Base-by-base conservation (phyloP, 2,113 vertebrate species). In the Callionymus lyra region DNA sequence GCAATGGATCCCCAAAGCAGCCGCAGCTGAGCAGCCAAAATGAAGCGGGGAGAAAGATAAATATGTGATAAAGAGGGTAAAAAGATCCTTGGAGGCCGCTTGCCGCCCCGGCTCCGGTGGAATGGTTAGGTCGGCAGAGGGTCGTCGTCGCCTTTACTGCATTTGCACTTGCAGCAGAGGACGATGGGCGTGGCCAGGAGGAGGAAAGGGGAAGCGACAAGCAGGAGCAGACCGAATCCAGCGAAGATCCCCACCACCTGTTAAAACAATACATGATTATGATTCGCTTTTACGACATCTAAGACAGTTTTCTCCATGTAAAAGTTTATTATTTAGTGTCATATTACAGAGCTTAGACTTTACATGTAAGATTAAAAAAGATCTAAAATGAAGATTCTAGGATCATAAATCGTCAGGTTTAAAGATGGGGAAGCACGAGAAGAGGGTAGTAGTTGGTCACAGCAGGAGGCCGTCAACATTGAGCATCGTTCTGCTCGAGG, bases 231-330 rank as follows among this genome's bases (percentile, higher is more conserved):
- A 58, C 95, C 95, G 13, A 98, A 98, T 31, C 95, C 95, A 6
- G 94, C 95, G 42, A 98, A 98, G 70, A 98, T 98, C 41, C 95
- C 95, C 48, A 98, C 94, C 2, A 98, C 95, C 95, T 98, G 79
- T 10, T n/a, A n/a, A n/a, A n/a, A n/a, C n/a, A n/a, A n/a, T n/a
- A n/a, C n/a, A n/a, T n/a, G n/a, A n/a, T n/a, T n/a, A n/a, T n/a
- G n/a, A n/a, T n/a, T n/a, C n/a, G n/a, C n/a, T n/a, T n/a, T n/a
- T n/a, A n/a, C n/a, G n/a, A n/a, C n/a, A n/a, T n/a, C n/a, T n/a
- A n/a, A n/a, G n/a, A n/a, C n/a, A n/a, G n/a, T n/a, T n/a, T n/a
- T n/a, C n/a, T n/a, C n/a, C n/a, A n/a, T n/a, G n/a, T n/a, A n/a
- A n/a, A n/a, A n/a, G n/a, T n/a, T n/a, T n/a, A n/a, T n/a, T n/a